phyloP scores from a whole-genome alignment of 2,113 vertebrate genomes.

The Heteronetta atricapilla region DNA sequence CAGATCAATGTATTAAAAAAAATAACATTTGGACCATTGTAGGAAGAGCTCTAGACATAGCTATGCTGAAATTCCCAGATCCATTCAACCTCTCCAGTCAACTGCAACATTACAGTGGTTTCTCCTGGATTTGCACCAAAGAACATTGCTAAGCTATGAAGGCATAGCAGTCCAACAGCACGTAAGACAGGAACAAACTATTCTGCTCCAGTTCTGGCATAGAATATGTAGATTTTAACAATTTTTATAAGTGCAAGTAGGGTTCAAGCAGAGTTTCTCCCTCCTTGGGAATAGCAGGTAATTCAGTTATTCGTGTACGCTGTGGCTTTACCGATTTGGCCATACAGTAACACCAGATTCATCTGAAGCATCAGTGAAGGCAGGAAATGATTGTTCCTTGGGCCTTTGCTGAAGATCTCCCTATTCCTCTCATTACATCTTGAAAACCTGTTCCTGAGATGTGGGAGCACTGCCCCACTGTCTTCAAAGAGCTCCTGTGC shows the following conservation, averaged over 20 bases:
- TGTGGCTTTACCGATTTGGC: not conserved
- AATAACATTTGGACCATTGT: not conserved
- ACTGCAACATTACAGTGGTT: not conserved
- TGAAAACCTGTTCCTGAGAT: not conserved
- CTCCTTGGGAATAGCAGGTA: not conserved
- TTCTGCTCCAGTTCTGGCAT: not conserved
- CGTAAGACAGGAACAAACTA: not conserved
- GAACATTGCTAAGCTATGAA: not conserved
- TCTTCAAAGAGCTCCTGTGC: too few species aligned
- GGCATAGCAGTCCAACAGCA: not conserved
- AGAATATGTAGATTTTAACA: not conserved
- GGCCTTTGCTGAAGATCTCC: not conserved
- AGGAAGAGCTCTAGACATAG: not conserved
- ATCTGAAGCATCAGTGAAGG: not conserved
- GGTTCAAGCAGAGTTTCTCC: not conserved
- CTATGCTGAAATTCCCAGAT: not conserved
- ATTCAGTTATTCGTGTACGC: not conserved
- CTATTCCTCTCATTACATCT: not conserved
- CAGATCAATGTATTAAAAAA: not conserved
- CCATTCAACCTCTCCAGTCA: not conserved
- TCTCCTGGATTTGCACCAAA: not conserved
- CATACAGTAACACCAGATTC: not conserved
- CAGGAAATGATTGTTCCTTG: not conserved
- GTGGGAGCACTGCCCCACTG: too few species aligned
- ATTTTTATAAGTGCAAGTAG: not conserved